Conservation (phyloP, 2,888 invertebrate genomes). For the Adelognathus sp. region DNA sequence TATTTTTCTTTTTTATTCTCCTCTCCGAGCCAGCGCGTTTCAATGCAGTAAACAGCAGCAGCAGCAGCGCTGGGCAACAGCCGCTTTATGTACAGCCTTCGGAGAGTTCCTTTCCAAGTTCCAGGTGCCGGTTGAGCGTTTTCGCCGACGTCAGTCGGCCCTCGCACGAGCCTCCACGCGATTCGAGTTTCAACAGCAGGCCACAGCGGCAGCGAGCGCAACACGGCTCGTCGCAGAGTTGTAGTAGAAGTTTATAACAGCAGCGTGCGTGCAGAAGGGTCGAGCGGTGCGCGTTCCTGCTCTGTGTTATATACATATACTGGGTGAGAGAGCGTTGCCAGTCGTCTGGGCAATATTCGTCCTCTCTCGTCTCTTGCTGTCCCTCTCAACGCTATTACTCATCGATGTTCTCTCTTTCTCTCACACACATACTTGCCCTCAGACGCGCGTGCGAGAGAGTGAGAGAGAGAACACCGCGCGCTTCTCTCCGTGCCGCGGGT, state of each 20-base stretch:
- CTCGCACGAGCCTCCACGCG: slow-evolving; percentile 53
- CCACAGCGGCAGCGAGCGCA: slow-evolving; percentile 1
- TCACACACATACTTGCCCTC: too few species aligned
- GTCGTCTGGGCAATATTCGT: slow-evolving; percentile 23
- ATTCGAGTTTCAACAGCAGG: slow-evolving; percentile 31
- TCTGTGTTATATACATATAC: too few species aligned
- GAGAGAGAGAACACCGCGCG: not conserved
- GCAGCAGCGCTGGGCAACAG: not conserved
- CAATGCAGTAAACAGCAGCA: not conserved
- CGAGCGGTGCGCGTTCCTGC: slow-evolving; percentile 16
- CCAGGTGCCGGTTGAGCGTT: slow-evolving; percentile 46
- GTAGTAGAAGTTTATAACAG: too few species aligned
- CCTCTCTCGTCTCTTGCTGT: slow-evolving; percentile 29
- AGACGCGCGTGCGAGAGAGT: not conserved
- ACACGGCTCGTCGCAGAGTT: too few species aligned
- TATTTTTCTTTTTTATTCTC: not conserved
- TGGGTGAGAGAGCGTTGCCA: slow-evolving; percentile 56
- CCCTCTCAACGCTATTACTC: slow-evolving; percentile 46
- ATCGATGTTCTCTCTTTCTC: slow-evolving; percentile 22
- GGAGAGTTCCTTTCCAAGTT: slow-evolving; percentile 15
- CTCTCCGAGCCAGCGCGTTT: not conserved
- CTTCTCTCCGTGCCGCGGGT: not conserved
- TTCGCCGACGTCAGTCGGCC: slow-evolving; percentile 47
- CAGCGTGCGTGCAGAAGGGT: too few species aligned
- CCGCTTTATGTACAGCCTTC: not conserved